Percentiles rank a stretch among this genome's conserved stretches.
These are phyloP conservation scores for Polyommatus iphigenia DNA, from an alignment of 2,888 invertebrate species.

Conservation along the genomic window DNA sequence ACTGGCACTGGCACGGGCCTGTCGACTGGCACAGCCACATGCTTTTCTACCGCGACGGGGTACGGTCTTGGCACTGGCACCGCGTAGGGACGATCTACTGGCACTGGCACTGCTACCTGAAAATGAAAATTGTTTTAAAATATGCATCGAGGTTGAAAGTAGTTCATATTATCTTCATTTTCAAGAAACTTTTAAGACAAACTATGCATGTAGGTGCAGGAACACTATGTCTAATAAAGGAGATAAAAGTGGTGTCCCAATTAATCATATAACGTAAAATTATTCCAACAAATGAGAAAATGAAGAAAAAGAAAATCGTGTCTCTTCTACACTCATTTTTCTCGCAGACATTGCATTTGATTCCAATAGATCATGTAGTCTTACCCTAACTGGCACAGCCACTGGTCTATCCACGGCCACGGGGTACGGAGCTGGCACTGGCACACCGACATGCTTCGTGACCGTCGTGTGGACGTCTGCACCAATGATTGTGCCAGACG, in stretches of 20 bases:
- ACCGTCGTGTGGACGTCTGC: slow-evolving; percentile 75
- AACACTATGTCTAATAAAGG: background rate
- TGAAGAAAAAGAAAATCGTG: background rate
- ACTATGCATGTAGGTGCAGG: background rate
- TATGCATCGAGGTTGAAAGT: background rate
- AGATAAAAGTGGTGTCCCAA: background rate
- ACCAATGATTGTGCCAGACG: slow-evolving; percentile 54
- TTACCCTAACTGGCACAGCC: slow-evolving; percentile 70
- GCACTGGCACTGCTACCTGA: slow-evolving; percentile 72
- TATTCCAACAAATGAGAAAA: background rate
- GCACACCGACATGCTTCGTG: slow-evolving; percentile 73
- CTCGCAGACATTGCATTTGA: background rate
- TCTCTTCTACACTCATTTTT: background rate
- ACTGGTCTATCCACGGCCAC: slow-evolving; percentile 73
- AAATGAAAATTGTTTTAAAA: slow-evolving; percentile 33
- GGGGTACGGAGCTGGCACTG: slow-evolving; percentile 73
- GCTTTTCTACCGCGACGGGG: slow-evolving; percentile 72
- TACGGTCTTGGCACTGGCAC: slow-evolving; percentile 75
- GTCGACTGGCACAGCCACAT: slow-evolving; percentile 76
- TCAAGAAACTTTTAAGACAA: background rate
- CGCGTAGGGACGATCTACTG: slow-evolving; percentile 75
- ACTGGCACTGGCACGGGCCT: slow-evolving; percentile 72
- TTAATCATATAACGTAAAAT: background rate
- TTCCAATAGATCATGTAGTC: slow-evolving; percentile 18
- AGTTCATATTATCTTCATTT: background rate